phyloP scores from a whole-genome alignment of 2,797 vertebrate species.

The Cossypha dichroa region DNA sequence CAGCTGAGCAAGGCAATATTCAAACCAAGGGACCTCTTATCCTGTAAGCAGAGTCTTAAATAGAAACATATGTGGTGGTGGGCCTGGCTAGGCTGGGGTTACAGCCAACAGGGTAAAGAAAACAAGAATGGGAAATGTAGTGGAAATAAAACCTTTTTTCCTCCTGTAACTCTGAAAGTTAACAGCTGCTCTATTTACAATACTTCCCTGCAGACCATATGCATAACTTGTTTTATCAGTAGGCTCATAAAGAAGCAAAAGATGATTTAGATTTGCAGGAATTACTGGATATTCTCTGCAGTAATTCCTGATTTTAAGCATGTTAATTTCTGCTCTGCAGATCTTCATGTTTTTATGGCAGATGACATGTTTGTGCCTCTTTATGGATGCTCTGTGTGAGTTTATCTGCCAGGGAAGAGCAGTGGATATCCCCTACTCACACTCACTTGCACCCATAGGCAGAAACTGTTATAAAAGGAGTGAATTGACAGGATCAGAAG shows the following conservation, averaged over 20 bases:
- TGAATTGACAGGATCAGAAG: neutral
- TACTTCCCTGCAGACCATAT: neutral
- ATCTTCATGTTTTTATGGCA: neutral
- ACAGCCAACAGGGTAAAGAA: neutral
- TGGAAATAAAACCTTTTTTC: neutral
- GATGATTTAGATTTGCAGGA: neutral
- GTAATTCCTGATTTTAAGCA: neutral
- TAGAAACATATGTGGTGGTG: neutral
- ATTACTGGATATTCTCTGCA: neutral
- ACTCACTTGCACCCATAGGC: neutral
- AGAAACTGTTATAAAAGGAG: neutral
- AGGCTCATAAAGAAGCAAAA: neutral
- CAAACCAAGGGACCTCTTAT: neutral
- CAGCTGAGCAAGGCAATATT: neutral
- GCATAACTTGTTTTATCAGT: neutral
- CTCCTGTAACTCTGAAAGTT: neutral
- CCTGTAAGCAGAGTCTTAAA: neutral
- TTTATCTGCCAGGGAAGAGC: neutral
- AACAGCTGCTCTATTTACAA: neutral
- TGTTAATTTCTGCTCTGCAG: neutral
- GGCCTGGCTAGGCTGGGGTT: neutral
- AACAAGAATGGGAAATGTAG: neutral
- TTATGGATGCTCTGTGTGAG: neutral
- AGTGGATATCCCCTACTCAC: neutral
- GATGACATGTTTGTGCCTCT: rapidly evolving